Conservation (phyloP, 2,113 vertebrate species). For the Donacobius atricapilla region DNA sequence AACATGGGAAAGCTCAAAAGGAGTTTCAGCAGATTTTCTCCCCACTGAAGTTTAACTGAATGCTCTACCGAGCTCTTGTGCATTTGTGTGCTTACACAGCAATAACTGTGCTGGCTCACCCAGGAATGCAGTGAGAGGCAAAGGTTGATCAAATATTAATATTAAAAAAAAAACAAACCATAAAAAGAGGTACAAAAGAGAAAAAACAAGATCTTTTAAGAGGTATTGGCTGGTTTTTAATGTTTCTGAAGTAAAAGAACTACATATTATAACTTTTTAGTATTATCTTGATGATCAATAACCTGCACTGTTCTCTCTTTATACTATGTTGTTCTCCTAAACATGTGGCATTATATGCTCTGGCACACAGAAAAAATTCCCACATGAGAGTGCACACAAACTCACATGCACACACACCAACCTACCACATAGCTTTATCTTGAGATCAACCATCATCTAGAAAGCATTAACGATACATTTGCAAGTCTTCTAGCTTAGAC, state of each 20-base stretch:
- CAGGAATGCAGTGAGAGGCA: neutral
- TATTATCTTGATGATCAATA: neutral
- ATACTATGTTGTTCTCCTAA: neutral
- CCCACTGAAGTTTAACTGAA: neutral
- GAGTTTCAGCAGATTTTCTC: neutral
- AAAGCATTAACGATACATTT: neutral
- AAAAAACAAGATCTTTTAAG: neutral
- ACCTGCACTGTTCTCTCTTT: neutral
- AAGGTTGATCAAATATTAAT: neutral
- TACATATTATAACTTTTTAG: neutral
- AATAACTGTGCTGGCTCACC: neutral
- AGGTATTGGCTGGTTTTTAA: neutral
- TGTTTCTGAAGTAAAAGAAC: neutral
- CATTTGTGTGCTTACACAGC: neutral
- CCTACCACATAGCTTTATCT: neutral
- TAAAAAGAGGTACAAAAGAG: neutral
- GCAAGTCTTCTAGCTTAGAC: neutral
- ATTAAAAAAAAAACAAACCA: neutral
- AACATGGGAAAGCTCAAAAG: neutral
- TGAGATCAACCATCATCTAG: neutral
- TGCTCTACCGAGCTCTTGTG: neutral
- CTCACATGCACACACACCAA: neutral
- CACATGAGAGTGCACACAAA: neutral
- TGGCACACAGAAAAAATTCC: neutral
- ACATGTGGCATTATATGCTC: neutral